Evolutionary conservation across 2,113 vertebrate species (phyloP).

Genomic region (Tragelaphus scriptus): DNA sequence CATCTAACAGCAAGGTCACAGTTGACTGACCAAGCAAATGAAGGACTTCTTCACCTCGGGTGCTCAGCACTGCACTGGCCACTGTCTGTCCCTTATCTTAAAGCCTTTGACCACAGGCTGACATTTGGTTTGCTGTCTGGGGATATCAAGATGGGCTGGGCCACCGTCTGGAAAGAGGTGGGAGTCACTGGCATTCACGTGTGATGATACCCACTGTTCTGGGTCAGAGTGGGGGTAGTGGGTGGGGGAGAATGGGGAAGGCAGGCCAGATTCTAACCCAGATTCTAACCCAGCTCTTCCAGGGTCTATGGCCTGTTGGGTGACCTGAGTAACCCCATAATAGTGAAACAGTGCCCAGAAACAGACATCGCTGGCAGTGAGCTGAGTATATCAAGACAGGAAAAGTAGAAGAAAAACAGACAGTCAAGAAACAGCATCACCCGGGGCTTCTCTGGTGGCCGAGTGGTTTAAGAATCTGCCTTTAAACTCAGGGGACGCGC

Average conservation of each 20-base stretch:
- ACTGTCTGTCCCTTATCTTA: too few species aligned
- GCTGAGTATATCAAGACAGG: not conserved
- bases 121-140: too few species aligned
- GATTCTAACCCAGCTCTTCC: too few species aligned
- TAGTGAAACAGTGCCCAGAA: not conserved
- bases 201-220: not conserved
- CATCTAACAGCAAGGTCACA: too few species aligned
- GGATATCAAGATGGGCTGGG: not conserved
- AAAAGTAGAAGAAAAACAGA: not conserved
- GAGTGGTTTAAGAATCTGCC: not conserved
- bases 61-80: too few species aligned
- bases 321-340: not conserved
- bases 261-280: too few species aligned
- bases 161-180: not conserved
- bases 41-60: too few species aligned
- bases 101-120: too few species aligned
- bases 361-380: not conserved
- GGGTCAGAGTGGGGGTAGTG: not conserved
- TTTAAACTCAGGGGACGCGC: rapidly evolving
- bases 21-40: too few species aligned
- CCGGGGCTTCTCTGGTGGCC: not conserved
- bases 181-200: rapidly evolving
- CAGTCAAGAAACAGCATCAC: not conserved
- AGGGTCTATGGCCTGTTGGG: too few species aligned
- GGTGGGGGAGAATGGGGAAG: rapidly evolving